Conservation (phyloP, 2,113 vertebrate species). For the Pleuronectes platessa region DNA sequence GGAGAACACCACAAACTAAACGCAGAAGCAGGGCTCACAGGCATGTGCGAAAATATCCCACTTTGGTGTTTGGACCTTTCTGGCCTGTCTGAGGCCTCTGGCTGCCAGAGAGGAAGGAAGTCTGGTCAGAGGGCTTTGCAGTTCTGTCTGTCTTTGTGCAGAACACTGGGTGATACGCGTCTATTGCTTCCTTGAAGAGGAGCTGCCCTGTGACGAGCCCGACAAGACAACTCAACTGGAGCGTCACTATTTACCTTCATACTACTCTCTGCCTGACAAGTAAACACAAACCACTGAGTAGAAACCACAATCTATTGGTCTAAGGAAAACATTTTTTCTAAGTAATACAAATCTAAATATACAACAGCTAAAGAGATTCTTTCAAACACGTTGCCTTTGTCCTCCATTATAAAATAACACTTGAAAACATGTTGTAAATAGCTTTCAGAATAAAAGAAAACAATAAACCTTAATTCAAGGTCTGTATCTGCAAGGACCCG, state of each 20-base stretch:
- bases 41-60: slow-evolving; percentile 30
- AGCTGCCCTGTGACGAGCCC: neutral
- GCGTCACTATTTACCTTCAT: too few species aligned
- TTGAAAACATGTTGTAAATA: too few species aligned
- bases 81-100: slow-evolving; percentile 24
- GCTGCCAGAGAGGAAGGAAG: slow-evolving; percentile 62
- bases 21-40: slow-evolving; percentile 30
- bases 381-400: too few species aligned
- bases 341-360: too few species aligned
- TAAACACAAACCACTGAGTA: neutral
- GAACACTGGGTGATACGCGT: neutral
- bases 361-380: too few species aligned
- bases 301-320: neutral
- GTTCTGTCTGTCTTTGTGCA: slow-evolving; percentile 3
- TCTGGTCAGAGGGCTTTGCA: slow-evolving; percentile 35
- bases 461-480: neutral
- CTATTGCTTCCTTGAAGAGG: slow-evolving; percentile 54
- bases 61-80: slow-evolving; percentile 54
- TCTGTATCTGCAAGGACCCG: neutral
- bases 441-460: too few species aligned
- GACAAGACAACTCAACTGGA: neutral
- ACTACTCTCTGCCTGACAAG: neutral
- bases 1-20: slow-evolving; percentile 4
- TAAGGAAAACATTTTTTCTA: neutral
- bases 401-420: too few species aligned